Base-by-base conservation (phyloP, 2,888 invertebrate species). In the Isoperla grammatica region DNA sequence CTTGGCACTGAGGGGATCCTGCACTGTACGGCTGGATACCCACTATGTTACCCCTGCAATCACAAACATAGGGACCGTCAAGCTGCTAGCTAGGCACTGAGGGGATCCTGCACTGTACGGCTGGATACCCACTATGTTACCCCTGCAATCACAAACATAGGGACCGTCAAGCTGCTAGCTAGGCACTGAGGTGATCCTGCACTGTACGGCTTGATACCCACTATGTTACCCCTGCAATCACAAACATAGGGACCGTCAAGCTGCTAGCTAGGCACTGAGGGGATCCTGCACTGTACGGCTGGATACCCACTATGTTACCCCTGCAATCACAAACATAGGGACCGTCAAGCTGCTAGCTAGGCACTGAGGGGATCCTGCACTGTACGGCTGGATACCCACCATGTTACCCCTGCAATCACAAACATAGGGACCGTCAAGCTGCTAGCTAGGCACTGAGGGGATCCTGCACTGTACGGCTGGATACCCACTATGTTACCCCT, bases 91-190 rank as follows among this genome's bases (percentile, higher is more conserved):
- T 65, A 78, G 79, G 76, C 90, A 90, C 50, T 85, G 81, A 17
- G 90, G 88, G 65, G 79, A 79, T 55, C 90, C 90, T 68, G 82
- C 84, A 72, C 84, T 81, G 73, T 91, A 91, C 11, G 90, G 90
- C 64, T 81, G 81, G 69, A 81, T 81, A 65, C 89, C 89, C 64
- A 87, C 79, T 56, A 90, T 84, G 70, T 90, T 91, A 64, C 90
- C 90, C 64, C 85, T 85, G 70, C 42, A 72, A 60, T 43, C 60
- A 64, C 64, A 58, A 60, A 60, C 56, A 29, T 29, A 19, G 90
- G 90, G 60, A 85, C 81, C 39, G 79, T 77, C 72, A 89, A 81
- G 64, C 88, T 88, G 69, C 82, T 84, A 65, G 76, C 79, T 65
- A 78, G 79, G 76, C 90, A 90, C 50, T 85, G 81, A 17, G 90